These are phyloP conservation scores for Rosalia funebris DNA, from an alignment of 2,888 invertebrate species.

Conservation along the genomic window DNA sequence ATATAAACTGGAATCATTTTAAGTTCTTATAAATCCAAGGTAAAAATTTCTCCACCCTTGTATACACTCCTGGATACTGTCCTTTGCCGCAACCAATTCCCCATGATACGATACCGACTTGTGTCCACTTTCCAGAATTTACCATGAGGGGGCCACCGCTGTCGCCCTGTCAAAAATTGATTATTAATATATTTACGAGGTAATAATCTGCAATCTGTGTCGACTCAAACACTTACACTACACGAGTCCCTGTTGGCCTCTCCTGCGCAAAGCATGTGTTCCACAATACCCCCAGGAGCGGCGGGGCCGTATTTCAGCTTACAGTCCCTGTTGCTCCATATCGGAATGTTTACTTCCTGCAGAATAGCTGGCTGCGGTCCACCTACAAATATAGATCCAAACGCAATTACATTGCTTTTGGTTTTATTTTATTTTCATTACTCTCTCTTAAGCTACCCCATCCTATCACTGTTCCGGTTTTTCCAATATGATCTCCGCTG, in stretches of 20 bases:
- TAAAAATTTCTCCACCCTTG: slow-evolving; percentile 82
- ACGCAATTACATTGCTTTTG: not conserved
- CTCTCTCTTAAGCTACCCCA: slow-evolving; percentile 88
- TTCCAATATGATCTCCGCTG: slow-evolving; percentile 72
- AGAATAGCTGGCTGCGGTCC: slow-evolving; percentile 84
- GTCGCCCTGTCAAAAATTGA: slow-evolving; percentile 74
- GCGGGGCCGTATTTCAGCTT: slow-evolving; percentile 82
- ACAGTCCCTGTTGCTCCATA: slow-evolving; percentile 85
- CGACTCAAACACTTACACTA: slow-evolving; percentile 88
- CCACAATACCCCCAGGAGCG: slow-evolving; percentile 90
- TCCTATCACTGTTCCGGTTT: slow-evolving; percentile 83
- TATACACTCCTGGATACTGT: slow-evolving; percentile 91
- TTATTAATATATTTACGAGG: no score
- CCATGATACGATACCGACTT: slow-evolving; percentile 91
- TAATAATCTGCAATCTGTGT: no score
- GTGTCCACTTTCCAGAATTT: slow-evolving; percentile 80
- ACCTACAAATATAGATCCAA: slow-evolving; percentile 64
- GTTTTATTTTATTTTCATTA: slow-evolving; percentile 58
- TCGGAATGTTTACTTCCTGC: slow-evolving; percentile 85
- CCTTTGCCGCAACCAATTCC: slow-evolving; percentile 93
- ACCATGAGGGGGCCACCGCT: slow-evolving; percentile 90
- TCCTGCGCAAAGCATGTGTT: slow-evolving; percentile 89
- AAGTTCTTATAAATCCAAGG: slow-evolving; percentile 89
- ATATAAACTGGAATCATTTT: slow-evolving; percentile 63
- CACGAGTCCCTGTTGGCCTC: slow-evolving; percentile 87